phyloP scores from a whole-genome alignment of 2,113 vertebrate species.

The Pterophyllum scalare region DNA sequence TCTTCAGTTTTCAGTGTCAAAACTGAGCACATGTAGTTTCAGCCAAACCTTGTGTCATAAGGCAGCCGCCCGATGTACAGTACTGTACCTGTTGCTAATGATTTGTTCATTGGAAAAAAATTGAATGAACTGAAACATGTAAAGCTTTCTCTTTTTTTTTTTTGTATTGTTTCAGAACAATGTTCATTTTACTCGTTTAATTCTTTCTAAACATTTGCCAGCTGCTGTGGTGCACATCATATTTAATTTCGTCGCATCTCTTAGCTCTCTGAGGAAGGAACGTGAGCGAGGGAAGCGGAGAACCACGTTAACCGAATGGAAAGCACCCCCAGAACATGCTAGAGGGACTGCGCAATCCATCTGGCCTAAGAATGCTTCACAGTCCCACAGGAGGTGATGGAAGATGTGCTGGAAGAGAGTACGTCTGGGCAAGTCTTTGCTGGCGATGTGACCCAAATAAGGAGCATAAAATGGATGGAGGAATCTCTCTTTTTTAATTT shows the following conservation, averaged over 20 bases:
- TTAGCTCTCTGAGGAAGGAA: neutral
- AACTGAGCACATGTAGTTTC: neutral
- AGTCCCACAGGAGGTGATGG: conserved; percentile 52
- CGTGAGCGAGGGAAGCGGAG: neutral
- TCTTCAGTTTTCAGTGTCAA: neutral
- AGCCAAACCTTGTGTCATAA: neutral
- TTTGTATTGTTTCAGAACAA: neutral
- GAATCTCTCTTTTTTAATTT: neutral
- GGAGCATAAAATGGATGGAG: conserved; percentile 25
- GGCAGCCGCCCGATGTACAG: neutral
- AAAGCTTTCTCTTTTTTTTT: neutral
- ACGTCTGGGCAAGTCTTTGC: conserved; percentile 12
- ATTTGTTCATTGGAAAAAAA: neutral
- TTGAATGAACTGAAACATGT: neutral
- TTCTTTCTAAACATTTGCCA: conserved; percentile 11
- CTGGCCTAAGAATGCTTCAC: conserved; percentile 49
- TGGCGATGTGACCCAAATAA: conserved; percentile 41
- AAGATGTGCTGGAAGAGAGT: conserved; percentile 38
- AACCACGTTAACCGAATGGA: conserved; percentile 41
- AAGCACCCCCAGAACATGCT: conserved; percentile 36
- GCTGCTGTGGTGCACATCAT: neutral
- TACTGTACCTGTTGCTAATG: neutral
- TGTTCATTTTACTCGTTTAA: conserved; percentile 3
- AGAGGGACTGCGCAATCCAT: conserved; percentile 57
- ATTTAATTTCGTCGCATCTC: conserved; percentile 8